These are phyloP conservation scores for Dinomys branickii DNA, from an alignment of 2,113 vertebrate species.

Conservation along the genomic window DNA sequence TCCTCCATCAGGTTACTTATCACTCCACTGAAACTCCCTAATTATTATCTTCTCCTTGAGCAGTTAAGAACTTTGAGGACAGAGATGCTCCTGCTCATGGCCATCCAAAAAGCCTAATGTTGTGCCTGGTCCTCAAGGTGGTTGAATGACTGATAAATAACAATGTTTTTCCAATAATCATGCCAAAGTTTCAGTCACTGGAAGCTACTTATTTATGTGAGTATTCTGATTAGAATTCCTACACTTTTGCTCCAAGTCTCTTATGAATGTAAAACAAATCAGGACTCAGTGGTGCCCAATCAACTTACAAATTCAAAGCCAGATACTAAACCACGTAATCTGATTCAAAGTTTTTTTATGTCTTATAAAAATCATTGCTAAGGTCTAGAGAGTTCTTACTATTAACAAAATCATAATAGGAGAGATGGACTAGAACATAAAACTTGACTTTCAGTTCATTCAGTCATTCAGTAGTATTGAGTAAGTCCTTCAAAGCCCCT, in stretches of 20 bases:
- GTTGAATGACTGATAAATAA: background rate
- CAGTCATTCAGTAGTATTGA: background rate
- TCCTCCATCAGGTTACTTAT: background rate
- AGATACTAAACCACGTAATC: background rate
- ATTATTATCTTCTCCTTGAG: background rate
- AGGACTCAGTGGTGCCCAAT: background rate
- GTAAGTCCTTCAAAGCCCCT: background rate
- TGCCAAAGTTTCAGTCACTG: background rate
- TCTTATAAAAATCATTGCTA: background rate
- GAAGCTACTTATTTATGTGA: background rate
- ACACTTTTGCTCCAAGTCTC: background rate
- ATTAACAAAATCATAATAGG: background rate
- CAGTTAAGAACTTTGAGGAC: background rate
- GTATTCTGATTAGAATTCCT: background rate
- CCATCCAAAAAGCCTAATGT: background rate
- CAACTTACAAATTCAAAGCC: background rate
- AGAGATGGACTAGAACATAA: background rate
- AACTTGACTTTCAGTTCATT: background rate
- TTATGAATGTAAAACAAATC: background rate
- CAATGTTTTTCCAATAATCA: background rate
- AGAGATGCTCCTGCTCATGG: background rate
- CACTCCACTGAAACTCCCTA: background rate
- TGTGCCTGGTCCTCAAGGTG: constrained; percentile 10
- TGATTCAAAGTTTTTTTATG: background rate
- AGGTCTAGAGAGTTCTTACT: background rate